Conservation (phyloP, 2,888 invertebrate species). For the Lutraria lutraria region DNA sequence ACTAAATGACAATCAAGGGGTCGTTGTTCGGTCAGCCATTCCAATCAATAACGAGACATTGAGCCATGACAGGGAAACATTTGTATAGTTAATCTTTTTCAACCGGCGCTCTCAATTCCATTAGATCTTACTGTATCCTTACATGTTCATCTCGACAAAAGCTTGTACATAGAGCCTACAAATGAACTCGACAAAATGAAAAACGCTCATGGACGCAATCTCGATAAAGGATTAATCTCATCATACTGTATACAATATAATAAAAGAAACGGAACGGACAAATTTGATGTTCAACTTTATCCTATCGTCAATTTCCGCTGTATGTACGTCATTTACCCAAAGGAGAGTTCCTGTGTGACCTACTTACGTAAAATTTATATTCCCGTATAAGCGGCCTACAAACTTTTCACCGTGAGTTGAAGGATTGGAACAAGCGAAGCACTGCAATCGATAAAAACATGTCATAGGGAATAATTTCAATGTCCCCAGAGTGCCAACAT, state of each 20-base stretch:
- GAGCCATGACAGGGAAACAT: neutral
- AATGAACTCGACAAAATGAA: neutral
- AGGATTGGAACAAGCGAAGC: too few relatives aligned
- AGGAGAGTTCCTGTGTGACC: too few relatives aligned
- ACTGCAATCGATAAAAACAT: too few relatives aligned
- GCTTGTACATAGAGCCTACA: neutral
- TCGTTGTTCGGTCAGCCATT: neutral
- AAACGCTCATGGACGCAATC: neutral
- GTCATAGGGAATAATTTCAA: too few relatives aligned
- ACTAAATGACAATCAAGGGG: neutral
- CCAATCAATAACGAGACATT: neutral
- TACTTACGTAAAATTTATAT: too few relatives aligned
- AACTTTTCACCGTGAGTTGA: too few relatives aligned
- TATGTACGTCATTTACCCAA: too few relatives aligned
- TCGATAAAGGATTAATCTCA: neutral
- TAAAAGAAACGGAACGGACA: neutral
- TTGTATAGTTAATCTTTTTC: neutral
- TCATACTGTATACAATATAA: neutral
- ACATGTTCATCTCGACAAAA: neutral
- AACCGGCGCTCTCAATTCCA: neutral
- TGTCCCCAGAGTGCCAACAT: too few relatives aligned
- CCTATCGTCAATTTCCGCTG: too few relatives aligned
- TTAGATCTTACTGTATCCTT: neutral
- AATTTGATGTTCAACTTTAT: neutral
- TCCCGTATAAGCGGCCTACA: too few relatives aligned